Evolutionary conservation across 1,140 invertebrate species (phyloP).

Genomic region (Zophobas morio): DNA sequence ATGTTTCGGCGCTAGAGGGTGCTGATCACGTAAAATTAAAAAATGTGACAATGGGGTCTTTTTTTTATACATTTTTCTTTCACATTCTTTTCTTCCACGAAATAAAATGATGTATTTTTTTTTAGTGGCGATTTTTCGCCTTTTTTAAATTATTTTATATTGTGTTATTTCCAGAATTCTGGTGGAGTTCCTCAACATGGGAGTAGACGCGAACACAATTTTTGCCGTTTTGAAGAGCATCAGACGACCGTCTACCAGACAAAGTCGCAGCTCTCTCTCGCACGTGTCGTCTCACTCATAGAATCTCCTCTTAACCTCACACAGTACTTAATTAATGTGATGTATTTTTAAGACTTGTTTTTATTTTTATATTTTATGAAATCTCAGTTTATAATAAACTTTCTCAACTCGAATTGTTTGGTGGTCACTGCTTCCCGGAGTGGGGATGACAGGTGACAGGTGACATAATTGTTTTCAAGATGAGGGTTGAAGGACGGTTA

Average conservation of each 20-base stretch:
- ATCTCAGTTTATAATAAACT: background rate
- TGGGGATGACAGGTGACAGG: constrained; percentile 22
- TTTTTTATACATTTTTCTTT: no score
- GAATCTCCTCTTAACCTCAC: background rate
- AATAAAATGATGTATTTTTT: no score
- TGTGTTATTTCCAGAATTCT: constrained; percentile 15
- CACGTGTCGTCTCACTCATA: background rate
- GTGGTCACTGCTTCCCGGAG: constrained; percentile 1
- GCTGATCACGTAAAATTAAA: no score
- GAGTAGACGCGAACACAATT: constrained; percentile 41
- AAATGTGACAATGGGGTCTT: no score
- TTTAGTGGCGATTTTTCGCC: no score
- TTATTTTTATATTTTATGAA: background rate
- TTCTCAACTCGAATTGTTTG: constrained; percentile 4
- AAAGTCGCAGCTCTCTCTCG: constrained; percentile 1
- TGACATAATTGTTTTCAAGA: constrained; percentile 16
- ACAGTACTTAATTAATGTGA: background rate
- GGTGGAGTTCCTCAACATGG: constrained; percentile 46
- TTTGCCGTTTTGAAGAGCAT: constrained; percentile 46
- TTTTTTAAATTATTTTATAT: no score
- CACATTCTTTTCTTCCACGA: no score
- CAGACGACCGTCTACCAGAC: constrained; percentile 1
- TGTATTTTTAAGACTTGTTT: background rate
- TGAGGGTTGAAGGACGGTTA: constrained; percentile 19
- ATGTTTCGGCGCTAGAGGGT: background rate